Percentiles rank a stretch among this genome's conserved stretches.
Evolutionary conservation across 1,140 invertebrate species (phyloP).

Genomic region (Drosophila nebulosa): DNA sequence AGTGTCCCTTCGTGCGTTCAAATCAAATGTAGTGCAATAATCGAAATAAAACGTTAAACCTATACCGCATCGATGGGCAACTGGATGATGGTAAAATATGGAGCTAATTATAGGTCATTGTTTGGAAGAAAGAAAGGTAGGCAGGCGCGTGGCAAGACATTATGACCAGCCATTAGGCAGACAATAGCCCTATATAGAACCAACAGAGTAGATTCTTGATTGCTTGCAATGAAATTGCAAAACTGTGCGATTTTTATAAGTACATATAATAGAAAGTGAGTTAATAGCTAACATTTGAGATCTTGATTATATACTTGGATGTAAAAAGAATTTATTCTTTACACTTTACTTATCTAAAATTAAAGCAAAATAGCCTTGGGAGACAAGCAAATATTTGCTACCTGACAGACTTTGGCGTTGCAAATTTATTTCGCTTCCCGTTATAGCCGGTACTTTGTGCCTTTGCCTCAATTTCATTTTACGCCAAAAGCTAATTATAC

Average conservation of each 20-base stretch:
- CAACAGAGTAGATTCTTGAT: background rate
- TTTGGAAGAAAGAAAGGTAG: background rate
- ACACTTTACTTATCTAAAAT: background rate
- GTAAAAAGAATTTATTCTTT: background rate
- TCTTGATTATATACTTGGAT: background rate
- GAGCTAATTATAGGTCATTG: slow-evolving; percentile 8
- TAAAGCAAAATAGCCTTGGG: slow-evolving; percentile 5
- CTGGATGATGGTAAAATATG: background rate
- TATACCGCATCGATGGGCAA: background rate
- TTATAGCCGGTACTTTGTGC: too few species aligned
- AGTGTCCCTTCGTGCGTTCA: slow-evolving; percentile 46
- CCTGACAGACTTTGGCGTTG: slow-evolving; percentile 10
- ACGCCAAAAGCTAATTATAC: slow-evolving; percentile 59
- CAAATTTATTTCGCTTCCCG: background rate
- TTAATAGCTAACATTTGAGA: background rate
- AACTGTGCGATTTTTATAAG: background rate
- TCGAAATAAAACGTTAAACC: slow-evolving; percentile 35
- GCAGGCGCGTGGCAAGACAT: background rate
- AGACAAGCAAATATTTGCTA: slow-evolving; percentile 37
- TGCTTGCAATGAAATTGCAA: background rate
- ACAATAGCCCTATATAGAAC: background rate
- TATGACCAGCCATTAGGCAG: background rate
- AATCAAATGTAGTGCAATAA: slow-evolving; percentile 65
- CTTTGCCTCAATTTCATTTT: slow-evolving; percentile 34
- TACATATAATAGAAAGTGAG: background rate